Evolutionary conservation across 2,888 invertebrate genomes (phyloP), one percentile per base, ranked within the genome.

Genomic region (Parascotia fuliginaria): DNA sequence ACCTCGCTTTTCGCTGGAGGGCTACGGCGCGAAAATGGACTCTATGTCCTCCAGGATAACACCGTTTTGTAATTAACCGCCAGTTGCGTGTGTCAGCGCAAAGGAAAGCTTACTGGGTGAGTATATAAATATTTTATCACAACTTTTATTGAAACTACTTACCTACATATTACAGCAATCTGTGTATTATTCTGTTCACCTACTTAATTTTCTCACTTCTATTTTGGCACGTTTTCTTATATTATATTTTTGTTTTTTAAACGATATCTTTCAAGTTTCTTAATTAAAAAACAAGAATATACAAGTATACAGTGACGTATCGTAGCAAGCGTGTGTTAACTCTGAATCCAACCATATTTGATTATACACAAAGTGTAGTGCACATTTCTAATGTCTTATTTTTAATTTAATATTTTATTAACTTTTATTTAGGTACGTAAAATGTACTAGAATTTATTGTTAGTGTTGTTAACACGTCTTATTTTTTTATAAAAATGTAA

Each of bases 21-120:
- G 36, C 46, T 73, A 52, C 65, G 69, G 60, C 66, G 75, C 85
- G 72, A 89, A 87, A 84, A 88, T 90, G 88, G 76, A 87, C 91
- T 77, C 81, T 89, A 87, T 73, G 67, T 60, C 77, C 74, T 71
- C 64, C 57, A 77, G 76, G 76, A 85, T 88, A 90, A 77, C 81
- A 72, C 70, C 75, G 82, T 72, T 83, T 83, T 80, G 75, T 85
- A 88, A 88, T 88, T 88, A 85, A 71, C 77, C 64, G 60, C 71
- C 66, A 73, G 68, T 65, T 67, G 55, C 57, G 67, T 78, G 76
- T 80, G 80, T 74, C 74, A 75, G 70, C 77, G 78, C 75, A 75
- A 70, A 70, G 70, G 70, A 71, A 67, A 70, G 66, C 75, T 73
- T 74, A 71, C 55, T 70, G 63, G 77, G 86, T 86, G 71, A 83